phyloP scores from a whole-genome alignment of 2,797 vertebrate species.

The Platyrinchus mystaceus region DNA sequence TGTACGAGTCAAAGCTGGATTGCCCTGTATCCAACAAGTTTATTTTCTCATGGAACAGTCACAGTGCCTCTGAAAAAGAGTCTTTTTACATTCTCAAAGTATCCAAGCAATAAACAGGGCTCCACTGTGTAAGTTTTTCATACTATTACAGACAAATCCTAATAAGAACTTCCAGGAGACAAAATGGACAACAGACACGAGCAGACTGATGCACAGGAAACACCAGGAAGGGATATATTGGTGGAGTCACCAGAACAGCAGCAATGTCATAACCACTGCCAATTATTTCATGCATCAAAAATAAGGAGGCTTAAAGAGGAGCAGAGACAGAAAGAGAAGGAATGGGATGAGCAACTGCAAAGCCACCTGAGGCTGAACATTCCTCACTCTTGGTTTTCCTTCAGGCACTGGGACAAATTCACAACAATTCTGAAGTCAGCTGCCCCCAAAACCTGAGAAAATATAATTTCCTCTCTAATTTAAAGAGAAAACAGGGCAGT shows the following conservation, averaged over 20 bases:
- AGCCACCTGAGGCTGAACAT: rapidly evolving
- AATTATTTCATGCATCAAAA: not conserved
- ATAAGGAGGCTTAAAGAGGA: not conserved
- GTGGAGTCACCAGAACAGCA: not conserved
- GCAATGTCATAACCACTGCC: not conserved
- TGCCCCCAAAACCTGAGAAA: not conserved
- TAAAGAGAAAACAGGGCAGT: not conserved
- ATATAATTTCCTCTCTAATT: not conserved
- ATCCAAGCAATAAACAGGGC: not conserved
- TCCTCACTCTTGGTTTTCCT: not conserved
- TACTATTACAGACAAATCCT: not conserved
- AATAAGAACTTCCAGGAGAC: not conserved
- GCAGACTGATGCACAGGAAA: not conserved
- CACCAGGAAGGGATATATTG: rapidly evolving
- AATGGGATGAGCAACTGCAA: not conserved
- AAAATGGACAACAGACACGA: rapidly evolving
- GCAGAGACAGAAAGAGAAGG: not conserved
- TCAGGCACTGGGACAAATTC: not conserved
- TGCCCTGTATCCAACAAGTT: not conserved
- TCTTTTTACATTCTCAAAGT: not conserved
- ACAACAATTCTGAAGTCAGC: not conserved
- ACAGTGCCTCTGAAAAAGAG: rapidly evolving
- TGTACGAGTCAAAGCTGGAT: rapidly evolving
- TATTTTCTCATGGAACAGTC: not conserved
- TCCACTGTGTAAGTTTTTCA: not conserved